Conservation (phyloP, 2,888 invertebrate species). For the Himalopsyche kuldschensis region DNA sequence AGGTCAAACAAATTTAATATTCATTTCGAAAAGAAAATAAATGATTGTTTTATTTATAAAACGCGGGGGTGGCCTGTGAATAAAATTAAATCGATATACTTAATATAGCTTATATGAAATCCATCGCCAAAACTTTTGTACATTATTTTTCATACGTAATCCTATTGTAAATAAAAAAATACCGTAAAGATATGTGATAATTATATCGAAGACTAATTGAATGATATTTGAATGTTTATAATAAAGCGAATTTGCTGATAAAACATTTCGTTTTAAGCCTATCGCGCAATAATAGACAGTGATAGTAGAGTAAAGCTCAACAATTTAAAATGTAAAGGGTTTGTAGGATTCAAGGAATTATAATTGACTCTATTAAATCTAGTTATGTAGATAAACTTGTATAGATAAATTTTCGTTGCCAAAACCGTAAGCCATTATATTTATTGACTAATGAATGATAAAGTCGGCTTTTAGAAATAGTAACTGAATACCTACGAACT, state of each 20-base stretch:
- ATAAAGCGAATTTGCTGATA: background rate
- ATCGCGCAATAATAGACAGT: slow-evolving; percentile 19
- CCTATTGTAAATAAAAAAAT: slow-evolving; percentile 4
- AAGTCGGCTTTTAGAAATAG: background rate
- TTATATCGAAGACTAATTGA: slow-evolving; percentile 18
- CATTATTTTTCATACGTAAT: slow-evolving; percentile 8
- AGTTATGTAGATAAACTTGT: background rate
- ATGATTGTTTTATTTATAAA: background rate
- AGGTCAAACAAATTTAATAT: no score
- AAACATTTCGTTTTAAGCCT: slow-evolving; percentile 1
- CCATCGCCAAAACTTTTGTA: background rate
- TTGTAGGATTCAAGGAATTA: background rate
- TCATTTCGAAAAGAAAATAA: no score
- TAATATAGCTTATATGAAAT: background rate
- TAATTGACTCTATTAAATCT: background rate
- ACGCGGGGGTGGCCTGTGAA: background rate
- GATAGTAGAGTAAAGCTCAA: slow-evolving; percentile 8
- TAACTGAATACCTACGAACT: background rate
- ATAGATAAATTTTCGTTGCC: background rate
- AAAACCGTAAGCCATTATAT: background rate
- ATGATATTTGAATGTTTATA: background rate
- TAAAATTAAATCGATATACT: background rate
- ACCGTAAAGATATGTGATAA: slow-evolving; percentile 7
- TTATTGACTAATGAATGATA: background rate
- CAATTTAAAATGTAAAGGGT: background rate